Conservation (phyloP, 1,140 invertebrate species). For the Bombus turneri region DNA sequence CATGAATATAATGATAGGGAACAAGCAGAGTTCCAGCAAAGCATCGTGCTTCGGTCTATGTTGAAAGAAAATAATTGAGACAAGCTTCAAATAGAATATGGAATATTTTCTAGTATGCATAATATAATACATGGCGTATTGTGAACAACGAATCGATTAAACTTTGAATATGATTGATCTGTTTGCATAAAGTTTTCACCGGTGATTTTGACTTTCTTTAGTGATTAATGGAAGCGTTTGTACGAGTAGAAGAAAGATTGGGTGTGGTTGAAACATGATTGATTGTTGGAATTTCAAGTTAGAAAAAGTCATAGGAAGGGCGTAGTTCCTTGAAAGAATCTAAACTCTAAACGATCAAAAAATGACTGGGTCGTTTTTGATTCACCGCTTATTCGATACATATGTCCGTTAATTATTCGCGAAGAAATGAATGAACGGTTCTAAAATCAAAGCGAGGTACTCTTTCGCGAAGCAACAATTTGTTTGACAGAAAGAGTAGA, state of each 20-base stretch:
- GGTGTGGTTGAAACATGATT: slow-evolving; percentile 7
- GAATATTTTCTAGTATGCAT: background rate
- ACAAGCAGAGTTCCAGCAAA: background rate
- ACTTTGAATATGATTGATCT: background rate
- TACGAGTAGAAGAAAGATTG: background rate
- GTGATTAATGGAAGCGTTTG: background rate
- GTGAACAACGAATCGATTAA: background rate
- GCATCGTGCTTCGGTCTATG: background rate
- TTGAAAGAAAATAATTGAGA: background rate
- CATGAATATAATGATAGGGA: too few relatives aligned
- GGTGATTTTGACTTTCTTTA: background rate
- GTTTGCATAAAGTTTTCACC: background rate
- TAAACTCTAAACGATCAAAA: background rate
- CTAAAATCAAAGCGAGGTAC: too few relatives aligned
- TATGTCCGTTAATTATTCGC: background rate
- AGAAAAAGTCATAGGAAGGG: background rate
- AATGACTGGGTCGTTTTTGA: background rate
- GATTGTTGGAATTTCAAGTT: slow-evolving; percentile 7
- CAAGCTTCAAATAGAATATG: background rate
- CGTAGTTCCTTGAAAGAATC: background rate
- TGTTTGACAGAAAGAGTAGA: background rate
- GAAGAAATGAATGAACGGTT: slow-evolving; percentile 1
- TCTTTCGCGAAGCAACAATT: background rate
- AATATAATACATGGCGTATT: background rate
- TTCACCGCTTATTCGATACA: background rate